These are phyloP conservation scores for Phenacoccus solenopsis DNA, from an alignment of 1,140 invertebrate genomes.

Conservation along the genomic window DNA sequence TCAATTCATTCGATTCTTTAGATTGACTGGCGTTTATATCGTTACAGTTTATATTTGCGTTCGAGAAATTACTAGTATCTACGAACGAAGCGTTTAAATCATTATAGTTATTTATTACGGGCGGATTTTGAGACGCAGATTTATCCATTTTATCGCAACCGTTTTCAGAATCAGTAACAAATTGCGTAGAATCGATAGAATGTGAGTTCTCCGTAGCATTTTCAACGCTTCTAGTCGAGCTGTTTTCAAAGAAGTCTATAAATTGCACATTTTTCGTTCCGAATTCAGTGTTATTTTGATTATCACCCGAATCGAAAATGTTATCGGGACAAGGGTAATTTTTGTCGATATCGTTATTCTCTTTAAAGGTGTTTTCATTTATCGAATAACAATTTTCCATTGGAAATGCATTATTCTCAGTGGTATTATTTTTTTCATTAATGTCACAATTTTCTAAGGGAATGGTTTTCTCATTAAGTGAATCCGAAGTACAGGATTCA, in stretches of 20 bases:
- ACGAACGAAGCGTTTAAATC: neutral
- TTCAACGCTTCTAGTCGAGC: neutral
- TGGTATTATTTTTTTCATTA: neutral
- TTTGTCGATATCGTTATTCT: neutral
- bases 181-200: neutral
- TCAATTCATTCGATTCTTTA: neutral
- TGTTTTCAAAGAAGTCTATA: constrained; percentile 4
- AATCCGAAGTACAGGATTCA: neutral
- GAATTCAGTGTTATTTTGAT: neutral
- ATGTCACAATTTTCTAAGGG: neutral
- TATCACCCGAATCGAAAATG: neutral
- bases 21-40: neutral
- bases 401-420: neutral
- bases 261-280: neutral
- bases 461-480: neutral
- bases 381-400: constrained; percentile 3
- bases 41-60: neutral
- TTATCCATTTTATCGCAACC: neutral
- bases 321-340: neutral
- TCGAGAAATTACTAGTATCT: neutral
- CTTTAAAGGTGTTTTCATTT: neutral
- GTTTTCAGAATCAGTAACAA: neutral
- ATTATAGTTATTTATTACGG: neutral
- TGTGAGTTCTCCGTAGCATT: neutral
- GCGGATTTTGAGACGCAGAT: neutral